Evolutionary conservation across 1,140 invertebrate species (phyloP), one percentile per base, ranked within the genome.

Genomic region (Portunus trituberculatus): DNA sequence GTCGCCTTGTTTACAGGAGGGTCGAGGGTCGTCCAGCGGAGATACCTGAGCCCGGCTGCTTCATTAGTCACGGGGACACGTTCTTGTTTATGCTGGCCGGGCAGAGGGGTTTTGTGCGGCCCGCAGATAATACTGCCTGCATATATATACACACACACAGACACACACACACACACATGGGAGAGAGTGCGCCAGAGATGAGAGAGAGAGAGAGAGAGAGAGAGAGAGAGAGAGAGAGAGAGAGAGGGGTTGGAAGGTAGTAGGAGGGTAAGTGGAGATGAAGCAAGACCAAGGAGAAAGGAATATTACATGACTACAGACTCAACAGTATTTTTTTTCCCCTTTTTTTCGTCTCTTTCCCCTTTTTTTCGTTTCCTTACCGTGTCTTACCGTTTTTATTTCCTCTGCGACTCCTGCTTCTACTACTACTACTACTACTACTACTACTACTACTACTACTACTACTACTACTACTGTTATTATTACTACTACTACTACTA

Each of bases 1-100:
- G 92, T 93, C 45, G 84, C n/a, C 92, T 45, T 87, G 92, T 93
- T 93, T 93, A 93, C 92, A 87, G 92, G 83, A 59, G 92, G 84
- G 46, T 10, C 83, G 45, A 59, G 39, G 84, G 39, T 87, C 28
- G 84, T 87, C 31, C 29, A 12, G 83, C n/a, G 12, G 84, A 87
- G 84, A 46, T 31, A 87, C 84, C 39, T 87, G 84, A 46, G 84
- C 39, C 84, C 7, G 39, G 28, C 46, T 46, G 89, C 89, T 48
- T 91, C 39, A 91, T 91, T 91, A 91, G 89, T 91, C 32, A 32
- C 84, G 31, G 39, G 31, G 84, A 91, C 89, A 48, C 89, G 89
- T 48, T 52, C 89, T 91, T 91, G 89, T 91, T 91, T 91, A 91
- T 91, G 32, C 32, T 59, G 89, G 86, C 29, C 86, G 20, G 32